These are phyloP conservation scores for Nibea coibor DNA, from an alignment of 2,113 vertebrate species.

Conservation along the genomic window DNA sequence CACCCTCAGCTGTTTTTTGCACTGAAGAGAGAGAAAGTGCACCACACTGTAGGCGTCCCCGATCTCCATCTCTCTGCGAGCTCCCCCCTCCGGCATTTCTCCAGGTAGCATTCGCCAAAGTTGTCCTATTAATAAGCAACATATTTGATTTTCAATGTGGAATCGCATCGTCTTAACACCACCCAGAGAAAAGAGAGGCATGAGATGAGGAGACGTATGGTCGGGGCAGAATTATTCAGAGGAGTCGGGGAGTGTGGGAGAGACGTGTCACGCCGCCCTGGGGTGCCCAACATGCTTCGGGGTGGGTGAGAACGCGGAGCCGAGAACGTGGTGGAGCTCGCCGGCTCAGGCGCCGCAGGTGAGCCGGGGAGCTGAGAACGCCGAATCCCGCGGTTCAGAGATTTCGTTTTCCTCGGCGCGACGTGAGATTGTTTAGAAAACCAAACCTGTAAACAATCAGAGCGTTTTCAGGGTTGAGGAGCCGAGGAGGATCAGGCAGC, in stretches of 20 bases:
- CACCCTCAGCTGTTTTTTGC: constrained; percentile 81
- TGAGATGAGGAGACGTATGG: constrained; percentile 53
- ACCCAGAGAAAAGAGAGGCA: constrained; percentile 32
- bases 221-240: constrained; percentile 77
- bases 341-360: constrained; percentile 67
- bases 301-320: constrained; percentile 79
- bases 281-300: constrained; percentile 76
- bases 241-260: constrained; percentile 70
- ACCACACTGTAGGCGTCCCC: constrained; percentile 63
- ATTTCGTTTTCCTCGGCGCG: constrained; percentile 62
- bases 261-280: constrained; percentile 79
- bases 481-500: neutral
- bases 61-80: constrained; percentile 9
- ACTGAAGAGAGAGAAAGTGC: constrained; percentile 64
- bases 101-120: constrained; percentile 81
- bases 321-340: constrained; percentile 65
- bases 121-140: constrained; percentile 85
- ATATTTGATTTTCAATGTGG: constrained; percentile 83
- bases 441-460: neutral
- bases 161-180: constrained; percentile 44
- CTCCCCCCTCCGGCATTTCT: constrained; percentile 76
- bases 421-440: constrained; percentile 57
- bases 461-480: too few species aligned
- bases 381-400: constrained; percentile 63
- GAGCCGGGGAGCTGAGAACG: constrained; percentile 55